phyloP scores from a whole-genome alignment of 2,888 invertebrate genomes.

The Thecophora atra region DNA sequence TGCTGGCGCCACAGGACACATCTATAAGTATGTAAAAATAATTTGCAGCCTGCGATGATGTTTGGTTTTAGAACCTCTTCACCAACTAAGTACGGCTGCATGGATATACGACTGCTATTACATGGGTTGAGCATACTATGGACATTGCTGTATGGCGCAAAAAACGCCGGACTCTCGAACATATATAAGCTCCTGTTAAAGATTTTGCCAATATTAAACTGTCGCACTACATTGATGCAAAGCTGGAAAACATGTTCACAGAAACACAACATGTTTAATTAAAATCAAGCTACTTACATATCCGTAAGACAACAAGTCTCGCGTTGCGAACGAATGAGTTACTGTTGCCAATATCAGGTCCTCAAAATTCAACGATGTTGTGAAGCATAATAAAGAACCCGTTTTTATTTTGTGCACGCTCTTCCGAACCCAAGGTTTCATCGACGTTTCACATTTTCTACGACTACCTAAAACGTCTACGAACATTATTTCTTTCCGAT shows the following conservation, averaged over 20 bases:
- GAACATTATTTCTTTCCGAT: conserved; percentile 54
- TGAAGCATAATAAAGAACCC: conserved; percentile 79
- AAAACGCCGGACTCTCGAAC: conserved; percentile 82
- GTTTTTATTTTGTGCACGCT: conserved; percentile 51
- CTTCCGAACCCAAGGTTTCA: conserved; percentile 22
- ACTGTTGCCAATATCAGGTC: conserved; percentile 77
- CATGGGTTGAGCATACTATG: conserved; percentile 72
- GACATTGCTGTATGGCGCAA: conserved; percentile 83
- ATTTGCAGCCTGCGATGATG: background rate
- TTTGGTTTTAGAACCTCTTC: conserved; percentile 65
- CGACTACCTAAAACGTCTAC: conserved; percentile 50
- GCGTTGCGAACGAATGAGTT: conserved; percentile 70
- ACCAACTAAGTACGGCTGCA: conserved; percentile 75
- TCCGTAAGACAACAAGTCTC: conserved; percentile 68
- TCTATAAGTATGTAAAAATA: conserved; percentile 7
- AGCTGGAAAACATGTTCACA: conserved; percentile 49
- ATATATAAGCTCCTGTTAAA: conserved; percentile 69
- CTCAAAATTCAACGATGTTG: conserved; percentile 72
- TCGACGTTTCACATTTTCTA: conserved; percentile 26
- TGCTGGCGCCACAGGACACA: conserved; percentile 47
- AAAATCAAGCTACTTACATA: conserved; percentile 66
- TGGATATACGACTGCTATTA: conserved; percentile 8
- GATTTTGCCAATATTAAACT: conserved; percentile 58
- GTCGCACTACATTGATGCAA: conserved; percentile 59
- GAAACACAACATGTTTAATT: background rate